These are phyloP conservation scores for Stenotaenia linearis DNA, from an alignment of 2,888 invertebrate genomes.

Conservation along the genomic window DNA sequence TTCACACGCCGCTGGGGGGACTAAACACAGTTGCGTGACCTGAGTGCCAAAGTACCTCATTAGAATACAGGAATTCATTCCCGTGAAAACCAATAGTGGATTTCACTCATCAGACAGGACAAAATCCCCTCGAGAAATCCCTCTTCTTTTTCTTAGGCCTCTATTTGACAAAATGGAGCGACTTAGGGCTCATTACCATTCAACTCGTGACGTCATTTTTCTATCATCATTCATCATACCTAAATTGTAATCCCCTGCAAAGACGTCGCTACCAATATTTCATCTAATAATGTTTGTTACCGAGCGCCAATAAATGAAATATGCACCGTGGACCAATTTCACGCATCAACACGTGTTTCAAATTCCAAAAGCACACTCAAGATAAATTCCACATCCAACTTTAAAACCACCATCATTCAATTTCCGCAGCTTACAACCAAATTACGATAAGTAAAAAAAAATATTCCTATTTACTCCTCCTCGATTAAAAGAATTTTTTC, in stretches of 20 bases:
- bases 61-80: conserved; percentile 20
- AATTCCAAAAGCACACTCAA: not conserved
- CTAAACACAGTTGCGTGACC: conserved; percentile 14
- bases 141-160: not conserved
- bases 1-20: conserved; percentile 20
- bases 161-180: conserved; percentile 14
- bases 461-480: too few species aligned
- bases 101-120: conserved; percentile 16
- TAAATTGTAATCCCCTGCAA: not conserved
- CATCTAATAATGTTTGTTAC: conserved; percentile 13
- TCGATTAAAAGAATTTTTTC: too few species aligned
- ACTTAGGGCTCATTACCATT: not conserved
- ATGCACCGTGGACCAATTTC: conserved; percentile 3
- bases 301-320: not conserved
- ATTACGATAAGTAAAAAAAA: not conserved
- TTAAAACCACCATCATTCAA: conserved; percentile 22
- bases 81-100: conserved; percentile 10
- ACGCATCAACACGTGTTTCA: conserved; percentile 24
- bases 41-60: conserved; percentile 12
- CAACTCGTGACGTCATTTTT: conserved; percentile 17
- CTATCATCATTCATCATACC: conserved; percentile 16
- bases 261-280: not conserved
- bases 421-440: not conserved
- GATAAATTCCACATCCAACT: not conserved
- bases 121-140: conserved; percentile 9